Evolutionary conservation across 2,113 vertebrate genomes (phyloP), one percentile per base, ranked within the genome.

Genomic region (Xiphophorus couchianus): DNA sequence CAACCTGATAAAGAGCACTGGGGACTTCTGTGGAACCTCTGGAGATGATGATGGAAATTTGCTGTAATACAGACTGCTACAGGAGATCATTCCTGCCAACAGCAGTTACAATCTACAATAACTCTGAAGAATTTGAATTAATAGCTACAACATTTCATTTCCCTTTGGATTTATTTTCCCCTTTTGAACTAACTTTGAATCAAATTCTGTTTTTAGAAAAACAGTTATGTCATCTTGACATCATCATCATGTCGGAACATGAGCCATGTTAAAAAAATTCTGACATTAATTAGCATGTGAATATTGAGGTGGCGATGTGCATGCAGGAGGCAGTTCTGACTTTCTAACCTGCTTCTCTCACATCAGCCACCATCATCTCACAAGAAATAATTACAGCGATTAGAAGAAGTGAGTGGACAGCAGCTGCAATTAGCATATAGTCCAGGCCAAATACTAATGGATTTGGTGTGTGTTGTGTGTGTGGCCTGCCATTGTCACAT

Each of bases 321-420:
- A 62, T 0, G 14, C 29, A 5, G 31, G 51, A 44, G 19, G 22
- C 0, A 12, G 62, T 14, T 66, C n/a, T 10, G 28, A n/a, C 51
- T 75, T 66, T 58, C 19, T 68, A 11, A 67, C 51, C 71, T 37
- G 68, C 68, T 62, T 42, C 11, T 37, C 13, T 61, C 28, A 31
- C 69, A 64, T 79, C 60, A 74, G 17, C 61, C 63, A 27, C 30
- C 69, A 80, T 83, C 64, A 29, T 37, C 69, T 37, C 70, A 39
- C 77, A 74, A 54, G 2, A 69, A 35, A n/a, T 73, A 69, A 85
- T 86, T 69, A 84, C 58, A 71, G 73, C 54, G 63, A 89, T 86
- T 84, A 81, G 67, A 77, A 65, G 71, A 1, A 62, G 62, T 11
- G 29, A 75, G 74, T 72, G 76, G 80, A 76, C 76, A 63, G 63